These are phyloP conservation scores for Syritta pipiens DNA, from an alignment of 2,888 invertebrate species.

Conservation along the genomic window DNA sequence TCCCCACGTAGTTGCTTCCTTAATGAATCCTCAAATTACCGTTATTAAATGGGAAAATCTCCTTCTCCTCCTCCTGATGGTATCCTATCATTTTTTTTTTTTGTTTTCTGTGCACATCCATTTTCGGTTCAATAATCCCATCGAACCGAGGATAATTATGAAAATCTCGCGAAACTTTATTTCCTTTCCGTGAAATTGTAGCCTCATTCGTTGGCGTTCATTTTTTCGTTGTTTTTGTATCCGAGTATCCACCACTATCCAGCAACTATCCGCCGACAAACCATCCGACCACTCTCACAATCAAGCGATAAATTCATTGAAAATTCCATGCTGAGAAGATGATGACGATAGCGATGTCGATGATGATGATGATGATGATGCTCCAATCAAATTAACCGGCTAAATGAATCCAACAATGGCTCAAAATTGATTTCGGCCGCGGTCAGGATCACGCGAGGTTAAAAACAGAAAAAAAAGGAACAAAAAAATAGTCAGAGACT, in stretches of 20 bases:
- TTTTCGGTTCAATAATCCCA: slow-evolving; percentile 37
- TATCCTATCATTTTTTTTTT: too few species aligned
- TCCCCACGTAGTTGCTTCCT: not conserved
- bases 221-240: not conserved
- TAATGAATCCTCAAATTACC: not conserved
- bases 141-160: slow-evolving; percentile 45
- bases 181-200: slow-evolving; percentile 33
- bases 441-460: not conserved
- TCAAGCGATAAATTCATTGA: slow-evolving; percentile 9
- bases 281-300: slow-evolving; percentile 1
- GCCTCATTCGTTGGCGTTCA: slow-evolving; percentile 2
- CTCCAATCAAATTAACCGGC: slow-evolving; percentile 60
- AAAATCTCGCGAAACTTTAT: slow-evolving; percentile 52
- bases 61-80: too few species aligned
- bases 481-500: not conserved
- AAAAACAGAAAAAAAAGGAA: slow-evolving; percentile 2
- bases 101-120: too few species aligned
- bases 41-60: not conserved
- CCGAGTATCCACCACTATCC: slow-evolving; percentile 3
- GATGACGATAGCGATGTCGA: slow-evolving; percentile 7
- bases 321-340: not conserved
- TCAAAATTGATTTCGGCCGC: slow-evolving; percentile 46
- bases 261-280: not conserved
- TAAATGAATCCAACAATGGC: slow-evolving; percentile 61
- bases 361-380: slow-evolving; percentile 41